phyloP scores from a whole-genome alignment of 1,140 invertebrate genomes.

The Macrocentrus cingulum region DNA sequence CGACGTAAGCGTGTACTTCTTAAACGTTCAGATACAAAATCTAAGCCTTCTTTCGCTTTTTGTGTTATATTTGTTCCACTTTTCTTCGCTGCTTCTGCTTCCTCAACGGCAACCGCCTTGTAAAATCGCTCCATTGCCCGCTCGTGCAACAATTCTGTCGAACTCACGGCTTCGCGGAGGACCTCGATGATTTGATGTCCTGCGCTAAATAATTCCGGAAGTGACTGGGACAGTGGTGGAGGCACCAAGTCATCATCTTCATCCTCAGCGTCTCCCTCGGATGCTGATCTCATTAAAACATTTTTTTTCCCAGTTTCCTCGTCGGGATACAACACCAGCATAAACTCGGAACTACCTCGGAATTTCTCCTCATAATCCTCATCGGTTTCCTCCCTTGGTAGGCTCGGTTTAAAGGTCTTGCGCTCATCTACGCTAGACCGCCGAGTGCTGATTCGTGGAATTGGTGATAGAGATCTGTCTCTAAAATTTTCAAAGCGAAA shows the following conservation, averaged over 20 bases:
- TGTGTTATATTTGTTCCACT: constrained; percentile 30
- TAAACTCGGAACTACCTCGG: constrained; percentile 73
- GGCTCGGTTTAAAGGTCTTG: background rate
- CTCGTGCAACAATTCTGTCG: constrained; percentile 78
- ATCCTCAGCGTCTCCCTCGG: constrained; percentile 29
- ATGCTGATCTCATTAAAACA: constrained; percentile 11
- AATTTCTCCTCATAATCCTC: constrained; percentile 40
- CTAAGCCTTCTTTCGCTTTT: constrained; percentile 21
- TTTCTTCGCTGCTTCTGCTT: constrained; percentile 60
- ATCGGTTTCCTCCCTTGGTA: constrained; percentile 28
- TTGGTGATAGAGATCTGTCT: constrained; percentile 33
- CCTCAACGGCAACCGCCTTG: constrained; percentile 71
- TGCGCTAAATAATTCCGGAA: constrained; percentile 70
- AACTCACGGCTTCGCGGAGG: constrained; percentile 74
- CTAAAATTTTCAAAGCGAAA: constrained; percentile 9
- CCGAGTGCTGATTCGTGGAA: constrained; percentile 27
- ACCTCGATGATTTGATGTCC: constrained; percentile 50
- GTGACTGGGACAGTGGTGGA: constrained; percentile 76
- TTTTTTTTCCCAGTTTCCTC: constrained; percentile 46
- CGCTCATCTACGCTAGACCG: constrained; percentile 22
- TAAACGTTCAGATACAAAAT: constrained; percentile 15
- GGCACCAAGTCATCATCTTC: constrained; percentile 66
- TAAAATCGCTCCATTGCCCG: constrained; percentile 77
- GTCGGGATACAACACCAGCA: constrained; percentile 76
- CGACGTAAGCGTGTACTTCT: constrained; percentile 36